Percentiles rank a stretch among this genome's conserved stretches.
These are phyloP conservation scores for Scalopus aquaticus DNA, from an alignment of 2,113 vertebrate genomes.

Conservation along the genomic window DNA sequence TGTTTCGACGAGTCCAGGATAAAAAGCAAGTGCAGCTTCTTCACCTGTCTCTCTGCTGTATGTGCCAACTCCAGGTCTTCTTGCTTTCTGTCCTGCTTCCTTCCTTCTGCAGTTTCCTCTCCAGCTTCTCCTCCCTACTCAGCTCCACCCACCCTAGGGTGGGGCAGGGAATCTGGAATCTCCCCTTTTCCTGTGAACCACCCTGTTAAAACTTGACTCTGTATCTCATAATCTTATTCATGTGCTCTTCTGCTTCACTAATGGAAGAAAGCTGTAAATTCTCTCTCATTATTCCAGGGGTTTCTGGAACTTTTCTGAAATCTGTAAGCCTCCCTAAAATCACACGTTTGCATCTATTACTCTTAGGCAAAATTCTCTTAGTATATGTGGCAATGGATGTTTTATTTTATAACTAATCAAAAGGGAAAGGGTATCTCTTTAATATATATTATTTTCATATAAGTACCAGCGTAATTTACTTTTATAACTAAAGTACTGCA, in stretches of 20 bases:
- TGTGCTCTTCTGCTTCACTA: neutral
- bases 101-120: too few relatives aligned
- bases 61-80: too few relatives aligned
- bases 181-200: too few relatives aligned
- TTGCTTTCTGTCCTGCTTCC: too few relatives aligned
- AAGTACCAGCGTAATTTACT: constrained; percentile 16
- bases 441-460: constrained; percentile 11
- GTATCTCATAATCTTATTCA: neutral
- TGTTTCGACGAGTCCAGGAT: too few relatives aligned
- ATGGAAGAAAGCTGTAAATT: constrained; percentile 1
- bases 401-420: constrained; percentile 13
- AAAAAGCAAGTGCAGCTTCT: too few relatives aligned
- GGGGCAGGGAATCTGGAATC: too few relatives aligned
- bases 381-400: neutral
- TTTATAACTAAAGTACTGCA: neutral
- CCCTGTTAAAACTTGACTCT: neutral
- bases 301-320: constrained; percentile 36
- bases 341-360: constrained; percentile 8
- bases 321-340: neutral
- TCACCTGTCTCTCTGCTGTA: too few relatives aligned
- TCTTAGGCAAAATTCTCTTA: constrained; percentile 15
- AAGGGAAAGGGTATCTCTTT: neutral
- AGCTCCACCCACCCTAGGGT: too few relatives aligned
- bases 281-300: neutral
- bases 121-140: too few relatives aligned